phyloP scores from a whole-genome alignment of 2,888 invertebrate species.

The Lottia gigantea region DNA sequence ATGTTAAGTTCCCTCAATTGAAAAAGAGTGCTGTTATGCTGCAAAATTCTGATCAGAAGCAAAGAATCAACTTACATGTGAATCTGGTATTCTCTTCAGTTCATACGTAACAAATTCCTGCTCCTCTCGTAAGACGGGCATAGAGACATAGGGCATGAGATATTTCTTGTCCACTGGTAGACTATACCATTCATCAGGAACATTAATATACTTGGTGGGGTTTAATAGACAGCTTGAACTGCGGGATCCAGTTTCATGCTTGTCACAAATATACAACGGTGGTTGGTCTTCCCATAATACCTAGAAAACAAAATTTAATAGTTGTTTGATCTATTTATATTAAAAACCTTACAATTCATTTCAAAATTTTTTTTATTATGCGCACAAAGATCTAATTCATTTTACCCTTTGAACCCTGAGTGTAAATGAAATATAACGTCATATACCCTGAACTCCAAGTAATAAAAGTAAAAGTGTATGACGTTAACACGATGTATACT shows the following conservation, averaged over 20 bases:
- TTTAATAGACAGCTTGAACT: constrained; percentile 39
- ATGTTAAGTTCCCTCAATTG: too few species aligned
- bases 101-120: constrained; percentile 57
- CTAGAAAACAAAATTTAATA: constrained; percentile 25
- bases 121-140: constrained; percentile 55
- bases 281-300: constrained; percentile 55
- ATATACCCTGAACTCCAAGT: too few species aligned
- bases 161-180: constrained; percentile 60
- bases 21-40: too few species aligned
- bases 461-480: too few species aligned
- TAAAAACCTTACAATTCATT: too few species aligned
- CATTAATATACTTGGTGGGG: constrained; percentile 51
- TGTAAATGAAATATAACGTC: too few species aligned
- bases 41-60: too few species aligned
- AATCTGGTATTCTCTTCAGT: constrained; percentile 54
- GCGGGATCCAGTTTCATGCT: constrained; percentile 21
- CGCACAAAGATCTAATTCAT: too few species aligned
- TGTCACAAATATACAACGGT: constrained; percentile 11
- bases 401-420: too few species aligned
- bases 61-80: constrained; percentile 42
- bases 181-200: constrained; percentile 59
- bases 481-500: too few species aligned
- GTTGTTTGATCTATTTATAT: too few species aligned
- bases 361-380: too few species aligned
- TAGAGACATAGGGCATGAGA: constrained; percentile 50